Conservation (phyloP, 1,140 invertebrate species). For the Calephelis nemesis region DNA sequence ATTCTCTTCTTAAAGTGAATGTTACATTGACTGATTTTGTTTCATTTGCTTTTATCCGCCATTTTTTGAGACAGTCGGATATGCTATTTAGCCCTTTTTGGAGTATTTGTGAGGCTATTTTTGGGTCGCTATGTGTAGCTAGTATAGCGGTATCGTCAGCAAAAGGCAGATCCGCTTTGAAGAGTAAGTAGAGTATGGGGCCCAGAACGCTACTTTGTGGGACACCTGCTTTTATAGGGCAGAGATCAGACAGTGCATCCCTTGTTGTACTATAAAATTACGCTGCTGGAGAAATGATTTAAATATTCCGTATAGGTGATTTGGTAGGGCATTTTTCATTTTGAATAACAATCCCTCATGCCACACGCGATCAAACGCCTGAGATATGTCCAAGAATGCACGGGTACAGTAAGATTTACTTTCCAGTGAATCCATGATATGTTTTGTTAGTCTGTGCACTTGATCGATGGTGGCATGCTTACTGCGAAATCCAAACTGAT, state of each 20-base stretch:
- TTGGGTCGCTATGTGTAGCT: constrained; percentile 9
- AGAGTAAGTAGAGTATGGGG: constrained; percentile 13
- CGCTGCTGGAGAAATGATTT: constrained; percentile 3
- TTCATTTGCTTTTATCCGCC: constrained; percentile 37
- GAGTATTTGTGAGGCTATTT: constrained; percentile 9
- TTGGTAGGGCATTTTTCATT: not conserved
- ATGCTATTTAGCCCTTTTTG: constrained; percentile 28
- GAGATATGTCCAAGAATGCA: constrained; percentile 22
- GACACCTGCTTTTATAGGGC: not conserved
- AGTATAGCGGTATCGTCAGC: constrained; percentile 11
- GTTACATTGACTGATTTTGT: constrained; percentile 32
- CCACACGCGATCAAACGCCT: constrained; percentile 27
- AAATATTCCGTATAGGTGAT: not conserved
- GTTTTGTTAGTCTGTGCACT: too few species aligned
- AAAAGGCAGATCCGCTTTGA: constrained; percentile 7
- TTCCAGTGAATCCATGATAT: not conserved
- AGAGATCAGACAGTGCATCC: not conserved
- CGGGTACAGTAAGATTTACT: constrained; percentile 19
- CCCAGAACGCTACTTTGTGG: constrained; percentile 18
- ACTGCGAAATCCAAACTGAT: too few species aligned
- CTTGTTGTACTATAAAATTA: not conserved
- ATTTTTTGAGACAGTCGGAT: constrained; percentile 43
- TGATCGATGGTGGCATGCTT: too few species aligned
- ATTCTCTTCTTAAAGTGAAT: constrained; percentile 28
- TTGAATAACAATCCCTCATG: constrained; percentile 24